Evolutionary conservation across 1,140 invertebrate genomes (phyloP).

Genomic region (Catajapyx aquilonaris): DNA sequence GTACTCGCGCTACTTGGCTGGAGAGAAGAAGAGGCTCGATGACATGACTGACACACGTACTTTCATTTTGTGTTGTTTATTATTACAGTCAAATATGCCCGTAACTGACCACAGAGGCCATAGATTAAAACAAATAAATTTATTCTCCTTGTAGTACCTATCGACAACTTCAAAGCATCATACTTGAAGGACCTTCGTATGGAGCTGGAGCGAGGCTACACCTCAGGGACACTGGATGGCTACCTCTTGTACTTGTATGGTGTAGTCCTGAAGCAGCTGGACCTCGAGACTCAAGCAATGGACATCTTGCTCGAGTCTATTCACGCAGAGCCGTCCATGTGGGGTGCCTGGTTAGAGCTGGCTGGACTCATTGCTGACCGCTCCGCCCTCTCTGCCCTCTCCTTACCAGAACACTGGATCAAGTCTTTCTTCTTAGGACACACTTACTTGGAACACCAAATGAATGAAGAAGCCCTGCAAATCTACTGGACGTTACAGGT

Average conservation of each 20-base stretch:
- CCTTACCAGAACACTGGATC: conserved; percentile 81
- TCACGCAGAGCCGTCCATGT: conserved; percentile 56
- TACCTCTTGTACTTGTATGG: conserved; percentile 81
- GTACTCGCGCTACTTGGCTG: conserved; percentile 68
- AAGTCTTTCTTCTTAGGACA: conserved; percentile 81
- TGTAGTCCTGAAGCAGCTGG: conserved; percentile 70
- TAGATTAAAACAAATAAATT: conserved; percentile 1
- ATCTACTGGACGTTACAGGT: conserved; percentile 54
- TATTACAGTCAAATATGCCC: conserved; percentile 1
- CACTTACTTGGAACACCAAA: conserved; percentile 71
- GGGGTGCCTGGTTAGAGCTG: conserved; percentile 88
- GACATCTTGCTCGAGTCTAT: conserved; percentile 59
- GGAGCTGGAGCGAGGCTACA: conserved; percentile 32
- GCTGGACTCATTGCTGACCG: conserved; percentile 61
- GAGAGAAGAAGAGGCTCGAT: conserved; percentile 70
- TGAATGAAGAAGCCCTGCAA: conserved; percentile 71
- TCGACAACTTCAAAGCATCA: conserved; percentile 20
- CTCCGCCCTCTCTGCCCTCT: conserved; percentile 30
- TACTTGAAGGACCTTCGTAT: conserved; percentile 29
- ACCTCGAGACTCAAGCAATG: conserved; percentile 46
- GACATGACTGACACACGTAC: conserved; percentile 29
- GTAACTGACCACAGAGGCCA: neutral
- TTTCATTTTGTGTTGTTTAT: conserved; percentile 7
- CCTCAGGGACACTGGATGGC: conserved; percentile 49
- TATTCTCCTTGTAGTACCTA: conserved; percentile 7